Evolutionary conservation across 2,113 vertebrate genomes (phyloP).

Genomic region (Eptatretus burgeri): DNA sequence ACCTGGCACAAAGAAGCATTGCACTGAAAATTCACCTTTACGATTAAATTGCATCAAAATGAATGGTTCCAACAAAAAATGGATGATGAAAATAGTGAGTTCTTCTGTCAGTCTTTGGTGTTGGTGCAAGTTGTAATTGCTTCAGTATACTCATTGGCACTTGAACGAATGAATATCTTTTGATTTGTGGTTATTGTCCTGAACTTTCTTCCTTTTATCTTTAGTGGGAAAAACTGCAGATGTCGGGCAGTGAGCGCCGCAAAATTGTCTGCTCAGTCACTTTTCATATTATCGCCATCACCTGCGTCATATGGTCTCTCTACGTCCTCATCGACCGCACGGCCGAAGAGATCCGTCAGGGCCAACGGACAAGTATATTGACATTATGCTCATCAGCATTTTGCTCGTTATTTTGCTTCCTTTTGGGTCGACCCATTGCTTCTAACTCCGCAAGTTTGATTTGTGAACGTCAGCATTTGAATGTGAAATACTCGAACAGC

Average conservation of each 20-base stretch:
- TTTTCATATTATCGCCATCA: conserved; percentile 63
- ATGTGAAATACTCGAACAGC: neutral
- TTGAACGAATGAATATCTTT: neutral
- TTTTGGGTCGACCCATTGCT: neutral
- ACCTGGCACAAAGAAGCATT: too few species aligned
- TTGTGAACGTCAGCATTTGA: neutral
- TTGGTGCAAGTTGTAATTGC: too few species aligned
- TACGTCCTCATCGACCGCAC: conserved; percentile 54
- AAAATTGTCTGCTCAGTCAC: conserved; percentile 73
- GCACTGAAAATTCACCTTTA: too few species aligned
- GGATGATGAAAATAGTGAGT: too few species aligned
- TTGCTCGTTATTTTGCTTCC: too few species aligned
- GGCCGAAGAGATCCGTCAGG: conserved; percentile 50
- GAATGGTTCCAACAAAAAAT: too few species aligned
- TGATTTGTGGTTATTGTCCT: neutral
- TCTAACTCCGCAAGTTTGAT: neutral
- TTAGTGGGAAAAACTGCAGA: conserved; percentile 85
- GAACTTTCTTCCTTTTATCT: conserved; percentile 10
- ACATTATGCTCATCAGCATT: too few species aligned
- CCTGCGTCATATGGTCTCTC: conserved; percentile 65
- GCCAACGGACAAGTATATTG: conserved; percentile 25
- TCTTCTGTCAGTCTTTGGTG: too few species aligned
- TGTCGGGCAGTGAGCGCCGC: conserved; percentile 55
- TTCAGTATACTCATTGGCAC: neutral
- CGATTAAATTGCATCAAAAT: too few species aligned